phyloP scores from a whole-genome alignment of 2,113 vertebrate genomes.

The Hemiscyllium ocellatum region DNA sequence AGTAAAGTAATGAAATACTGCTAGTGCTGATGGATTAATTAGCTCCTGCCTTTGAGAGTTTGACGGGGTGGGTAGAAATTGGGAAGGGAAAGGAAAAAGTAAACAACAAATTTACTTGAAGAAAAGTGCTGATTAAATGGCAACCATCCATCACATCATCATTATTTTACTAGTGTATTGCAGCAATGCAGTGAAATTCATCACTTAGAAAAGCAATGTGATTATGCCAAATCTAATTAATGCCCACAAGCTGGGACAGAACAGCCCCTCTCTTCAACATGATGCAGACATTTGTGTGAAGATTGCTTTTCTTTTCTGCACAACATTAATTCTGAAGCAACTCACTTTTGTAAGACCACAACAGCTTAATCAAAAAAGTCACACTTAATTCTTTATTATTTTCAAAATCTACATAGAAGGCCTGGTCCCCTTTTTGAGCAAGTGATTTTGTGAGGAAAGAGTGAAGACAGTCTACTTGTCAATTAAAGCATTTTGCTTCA shows the following conservation, averaged over 20 bases:
- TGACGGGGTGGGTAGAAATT: background rate
- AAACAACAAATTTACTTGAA: background rate
- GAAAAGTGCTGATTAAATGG: conserved; percentile 12
- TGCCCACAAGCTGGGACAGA: conserved; percentile 54
- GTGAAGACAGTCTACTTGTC: background rate
- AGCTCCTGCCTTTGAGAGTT: background rate
- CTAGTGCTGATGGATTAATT: background rate
- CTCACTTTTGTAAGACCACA: background rate
- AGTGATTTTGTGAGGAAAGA: background rate
- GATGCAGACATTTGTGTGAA: background rate
- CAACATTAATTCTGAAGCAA: background rate
- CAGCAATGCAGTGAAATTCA: conserved; percentile 44
- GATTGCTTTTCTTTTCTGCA: background rate
- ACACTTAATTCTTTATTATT: background rate
- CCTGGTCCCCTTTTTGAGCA: background rate
- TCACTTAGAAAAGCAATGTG: conserved; percentile 47
- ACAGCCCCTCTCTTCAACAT: conserved; percentile 53
- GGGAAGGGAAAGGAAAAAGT: background rate
- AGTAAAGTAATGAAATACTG: background rate
- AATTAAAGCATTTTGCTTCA: background rate
- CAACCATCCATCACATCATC: background rate
- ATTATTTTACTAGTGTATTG: conserved; percentile 34
- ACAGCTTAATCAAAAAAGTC: background rate
- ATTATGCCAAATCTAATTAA: conserved; percentile 57
- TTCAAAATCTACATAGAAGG: background rate